Conservation (phyloP, 2,113 vertebrate genomes). For the Tursiops truncatus region DNA sequence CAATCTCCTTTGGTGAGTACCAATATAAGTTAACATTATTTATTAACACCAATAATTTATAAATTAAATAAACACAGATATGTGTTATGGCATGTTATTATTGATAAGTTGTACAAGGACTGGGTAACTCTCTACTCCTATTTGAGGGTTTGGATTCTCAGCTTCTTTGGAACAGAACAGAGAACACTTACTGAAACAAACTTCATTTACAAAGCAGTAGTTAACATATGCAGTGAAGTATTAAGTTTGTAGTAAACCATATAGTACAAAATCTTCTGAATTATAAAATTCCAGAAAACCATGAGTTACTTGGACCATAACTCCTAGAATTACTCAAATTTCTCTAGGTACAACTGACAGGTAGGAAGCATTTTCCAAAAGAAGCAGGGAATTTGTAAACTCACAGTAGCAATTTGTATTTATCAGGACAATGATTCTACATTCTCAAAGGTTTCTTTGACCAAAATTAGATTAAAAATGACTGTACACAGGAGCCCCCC, state of each 20-base stretch:
- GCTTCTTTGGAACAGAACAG: neutral
- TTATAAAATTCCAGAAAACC: neutral
- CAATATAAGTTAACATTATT: neutral
- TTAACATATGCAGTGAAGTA: neutral
- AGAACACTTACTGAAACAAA: neutral
- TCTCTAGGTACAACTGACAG: neutral
- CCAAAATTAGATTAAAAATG: neutral
- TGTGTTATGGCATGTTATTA: neutral
- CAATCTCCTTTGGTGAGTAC: neutral
- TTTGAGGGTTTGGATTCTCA: neutral
- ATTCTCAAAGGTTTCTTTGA: neutral
- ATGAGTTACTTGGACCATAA: neutral
- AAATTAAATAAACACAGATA: neutral
- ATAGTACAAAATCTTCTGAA: neutral
- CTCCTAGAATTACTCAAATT: neutral
- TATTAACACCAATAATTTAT: neutral
- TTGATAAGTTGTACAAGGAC: neutral
- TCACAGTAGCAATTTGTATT: neutral
- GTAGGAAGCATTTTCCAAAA: conserved; percentile 7
- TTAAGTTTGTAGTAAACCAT: neutral
- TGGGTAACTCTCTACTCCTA: neutral
- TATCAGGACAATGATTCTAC: neutral
- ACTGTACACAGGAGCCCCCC: neutral
- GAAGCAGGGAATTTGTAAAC: neutral
- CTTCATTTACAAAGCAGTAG: neutral